Conservation (phyloP, 2,888 invertebrate species). For the Drosophila suboccidentalis region DNA sequence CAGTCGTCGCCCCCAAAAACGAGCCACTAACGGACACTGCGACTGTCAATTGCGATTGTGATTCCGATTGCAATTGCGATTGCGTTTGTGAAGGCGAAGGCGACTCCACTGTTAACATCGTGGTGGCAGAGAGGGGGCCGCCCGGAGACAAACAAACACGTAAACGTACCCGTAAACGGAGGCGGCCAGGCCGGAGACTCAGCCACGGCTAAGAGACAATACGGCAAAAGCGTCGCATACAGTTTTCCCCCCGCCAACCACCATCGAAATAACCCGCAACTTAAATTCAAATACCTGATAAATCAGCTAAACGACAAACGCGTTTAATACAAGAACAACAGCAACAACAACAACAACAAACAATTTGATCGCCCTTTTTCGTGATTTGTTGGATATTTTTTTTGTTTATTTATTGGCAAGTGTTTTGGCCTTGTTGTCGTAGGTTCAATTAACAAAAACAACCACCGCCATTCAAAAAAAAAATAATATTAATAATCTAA, state of each 20-base stretch:
- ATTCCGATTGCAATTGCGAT: constrained; percentile 14
- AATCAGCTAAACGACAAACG: not conserved
- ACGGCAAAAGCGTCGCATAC: not conserved
- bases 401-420: constrained; percentile 20
- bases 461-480: not conserved
- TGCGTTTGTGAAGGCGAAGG: not conserved
- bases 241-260: not conserved
- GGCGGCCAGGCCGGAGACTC: not conserved
- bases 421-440: constrained; percentile 39
- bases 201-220: not conserved
- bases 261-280: not conserved
- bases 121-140: not conserved
- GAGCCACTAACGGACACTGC: constrained; percentile 29
- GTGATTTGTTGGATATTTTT: not conserved
- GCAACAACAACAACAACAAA: constrained; percentile 8
- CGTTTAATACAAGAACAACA: constrained; percentile 1
- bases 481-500: constrained; percentile 1
- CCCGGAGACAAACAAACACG: not conserved
- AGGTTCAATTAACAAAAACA: constrained; percentile 30
- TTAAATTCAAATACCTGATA: constrained; percentile 4
- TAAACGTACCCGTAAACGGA: not conserved
- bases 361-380: constrained; percentile 12
- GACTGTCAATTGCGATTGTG: constrained; percentile 14
- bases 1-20: constrained; percentile 74
- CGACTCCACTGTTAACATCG: not conserved